Percentiles rank a stretch among this genome's conserved stretches.
These are phyloP conservation scores for Hypsopygia costalis DNA, from an alignment of 2,888 invertebrate species.

Conservation along the genomic window DNA sequence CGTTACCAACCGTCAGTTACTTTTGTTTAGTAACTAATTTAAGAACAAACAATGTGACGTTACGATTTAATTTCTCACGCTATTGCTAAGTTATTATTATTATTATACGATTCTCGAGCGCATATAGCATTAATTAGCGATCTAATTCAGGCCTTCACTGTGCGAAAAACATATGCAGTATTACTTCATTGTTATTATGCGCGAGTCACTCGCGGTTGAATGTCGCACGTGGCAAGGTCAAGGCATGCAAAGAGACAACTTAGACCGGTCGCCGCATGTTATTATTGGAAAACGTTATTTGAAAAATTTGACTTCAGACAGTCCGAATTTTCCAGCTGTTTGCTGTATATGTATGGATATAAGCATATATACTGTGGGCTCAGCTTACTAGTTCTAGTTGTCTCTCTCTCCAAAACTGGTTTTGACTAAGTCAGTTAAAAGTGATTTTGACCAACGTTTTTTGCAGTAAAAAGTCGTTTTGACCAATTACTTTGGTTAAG, in stretches of 20 bases:
- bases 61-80: constrained; percentile 16
- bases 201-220: background rate
- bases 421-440: too few species aligned
- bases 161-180: constrained; percentile 10
- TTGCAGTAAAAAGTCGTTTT: too few species aligned
- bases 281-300: too few species aligned
- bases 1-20: constrained; percentile 2
- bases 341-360: too few species aligned
- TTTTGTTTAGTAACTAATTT: background rate
- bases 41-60: constrained; percentile 9
- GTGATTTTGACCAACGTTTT: too few species aligned
- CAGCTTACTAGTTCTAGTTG: too few species aligned
- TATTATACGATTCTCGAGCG: constrained; percentile 10
- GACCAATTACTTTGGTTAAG: too few species aligned
- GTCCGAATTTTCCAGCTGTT: too few species aligned
- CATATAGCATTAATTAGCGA: constrained; percentile 12
- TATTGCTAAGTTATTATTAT: constrained; percentile 13
- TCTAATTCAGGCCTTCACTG: constrained; percentile 9
- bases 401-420: too few species aligned
- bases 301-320: too few species aligned
- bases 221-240: constrained; percentile 15
- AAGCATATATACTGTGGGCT: too few species aligned
- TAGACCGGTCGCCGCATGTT: too few species aligned
- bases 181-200: constrained; percentile 11
- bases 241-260: background rate